These are phyloP conservation scores for Loxodonta africana DNA, from an alignment of 2,113 vertebrate genomes.

Conservation along the genomic window DNA sequence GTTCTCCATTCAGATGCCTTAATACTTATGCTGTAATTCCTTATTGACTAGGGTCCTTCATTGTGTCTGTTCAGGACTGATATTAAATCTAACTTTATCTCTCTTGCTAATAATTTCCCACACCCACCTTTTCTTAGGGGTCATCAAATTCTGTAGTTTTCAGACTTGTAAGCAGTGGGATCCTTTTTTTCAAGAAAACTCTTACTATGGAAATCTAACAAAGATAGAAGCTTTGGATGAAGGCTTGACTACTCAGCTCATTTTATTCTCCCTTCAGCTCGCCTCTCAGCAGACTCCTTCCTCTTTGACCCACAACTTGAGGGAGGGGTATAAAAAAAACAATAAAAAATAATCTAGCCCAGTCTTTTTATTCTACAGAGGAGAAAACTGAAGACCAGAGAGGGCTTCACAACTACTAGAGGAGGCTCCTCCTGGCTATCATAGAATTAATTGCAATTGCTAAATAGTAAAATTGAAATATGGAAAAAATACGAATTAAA, in stretches of 20 bases:
- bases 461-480: slow-evolving; percentile 49
- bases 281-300: not conserved
- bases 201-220: not conserved
- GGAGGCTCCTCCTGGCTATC: not conserved
- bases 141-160: not conserved
- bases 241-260: not conserved
- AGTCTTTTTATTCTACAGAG: not conserved
- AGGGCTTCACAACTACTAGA: not conserved
- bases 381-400: slow-evolving; percentile 6
- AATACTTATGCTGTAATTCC: not conserved
- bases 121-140: not conserved
- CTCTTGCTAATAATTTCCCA: not conserved
- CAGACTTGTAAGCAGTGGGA: not conserved
- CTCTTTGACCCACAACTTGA: not conserved
- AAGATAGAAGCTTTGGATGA: not conserved
- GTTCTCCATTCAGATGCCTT: not conserved
- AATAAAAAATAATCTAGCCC: not conserved
- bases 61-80: slow-evolving; percentile 10
- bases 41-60: not conserved
- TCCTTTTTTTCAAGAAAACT: not conserved
- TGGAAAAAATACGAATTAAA: slow-evolving; percentile 31
- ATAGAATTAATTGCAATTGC: slow-evolving; percentile 30
- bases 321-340: not conserved
- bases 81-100: slow-evolving; percentile 1
- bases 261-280: not conserved